Conservation (phyloP, 2,888 invertebrate genomes). For the Campaea margaritaria region DNA sequence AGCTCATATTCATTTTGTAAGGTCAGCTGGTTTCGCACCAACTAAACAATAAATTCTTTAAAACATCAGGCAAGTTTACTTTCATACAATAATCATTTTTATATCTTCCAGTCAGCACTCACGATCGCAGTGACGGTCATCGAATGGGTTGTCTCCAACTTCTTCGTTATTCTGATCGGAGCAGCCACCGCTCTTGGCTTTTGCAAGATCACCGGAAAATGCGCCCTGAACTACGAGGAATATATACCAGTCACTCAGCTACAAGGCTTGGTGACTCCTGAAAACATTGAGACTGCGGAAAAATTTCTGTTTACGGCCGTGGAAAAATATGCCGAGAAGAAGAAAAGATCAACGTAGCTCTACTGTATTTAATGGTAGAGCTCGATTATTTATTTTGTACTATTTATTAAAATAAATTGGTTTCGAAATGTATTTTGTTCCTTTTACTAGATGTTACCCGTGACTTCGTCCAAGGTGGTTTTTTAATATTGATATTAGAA, state of each 20-base stretch:
- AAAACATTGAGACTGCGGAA: slow-evolving; percentile 79
- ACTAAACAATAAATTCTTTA: neutral
- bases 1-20: neutral
- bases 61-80: neutral
- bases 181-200: slow-evolving; percentile 49
- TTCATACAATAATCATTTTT: too few relatives aligned
- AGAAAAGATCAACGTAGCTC: slow-evolving; percentile 27
- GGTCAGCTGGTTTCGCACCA: too few relatives aligned
- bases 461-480: too few relatives aligned
- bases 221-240: slow-evolving; percentile 46
- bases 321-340: slow-evolving; percentile 71
- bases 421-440: neutral
- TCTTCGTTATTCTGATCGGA: slow-evolving; percentile 48
- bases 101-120: slow-evolving; percentile 42
- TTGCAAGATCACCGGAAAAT: slow-evolving; percentile 56
- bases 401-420: slow-evolving; percentile 12
- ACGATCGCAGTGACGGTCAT: slow-evolving; percentile 47
- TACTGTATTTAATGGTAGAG: neutral
- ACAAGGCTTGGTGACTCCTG: slow-evolving; percentile 77
- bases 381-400: slow-evolving; percentile 14
- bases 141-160: slow-evolving; percentile 55
- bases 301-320: slow-evolving; percentile 80
- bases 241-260: slow-evolving; percentile 58
- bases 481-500: too few relatives aligned
- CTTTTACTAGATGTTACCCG: neutral